These are phyloP conservation scores for Pandemis heparana DNA, from an alignment of 2,888 invertebrate species.

Conservation along the genomic window DNA sequence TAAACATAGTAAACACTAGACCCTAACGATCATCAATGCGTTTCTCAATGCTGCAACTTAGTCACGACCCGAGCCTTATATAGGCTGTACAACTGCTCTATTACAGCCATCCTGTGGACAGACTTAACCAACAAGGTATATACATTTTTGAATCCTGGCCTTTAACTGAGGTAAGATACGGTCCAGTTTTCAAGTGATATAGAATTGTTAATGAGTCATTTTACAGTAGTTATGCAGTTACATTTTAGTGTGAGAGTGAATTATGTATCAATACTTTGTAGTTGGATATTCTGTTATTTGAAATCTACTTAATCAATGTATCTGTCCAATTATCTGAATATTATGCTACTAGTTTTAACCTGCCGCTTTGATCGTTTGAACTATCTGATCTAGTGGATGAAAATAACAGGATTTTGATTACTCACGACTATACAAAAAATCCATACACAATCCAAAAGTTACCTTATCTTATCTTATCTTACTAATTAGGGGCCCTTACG, in stretches of 20 bases:
- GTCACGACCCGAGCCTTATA: slow-evolving; percentile 8
- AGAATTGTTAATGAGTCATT: not conserved
- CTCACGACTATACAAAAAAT: too few species aligned
- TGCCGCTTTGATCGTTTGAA: too few species aligned
- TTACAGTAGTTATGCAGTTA: not conserved
- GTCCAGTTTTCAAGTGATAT: not conserved
- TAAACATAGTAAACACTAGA: not conserved
- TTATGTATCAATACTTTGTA: not conserved
- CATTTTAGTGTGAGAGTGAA: not conserved
- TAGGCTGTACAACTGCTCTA: not conserved
- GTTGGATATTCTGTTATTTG: not conserved
- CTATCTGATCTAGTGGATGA: too few species aligned
- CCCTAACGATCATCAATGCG: not conserved
- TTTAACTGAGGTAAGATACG: not conserved
- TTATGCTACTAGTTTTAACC: too few species aligned
- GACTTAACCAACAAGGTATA: not conserved
- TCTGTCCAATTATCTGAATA: not conserved
- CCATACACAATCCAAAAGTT: too few species aligned
- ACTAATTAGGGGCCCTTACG: too few species aligned
- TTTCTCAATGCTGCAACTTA: slow-evolving; percentile 3
- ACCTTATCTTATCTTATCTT: too few species aligned
- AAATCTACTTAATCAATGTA: not conserved
- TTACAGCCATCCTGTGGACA: not conserved
- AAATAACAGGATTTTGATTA: too few species aligned
- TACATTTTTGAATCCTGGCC: not conserved